Conservation (phyloP, 2,797 vertebrate species). For the Rhabdophis nuchalis region DNA sequence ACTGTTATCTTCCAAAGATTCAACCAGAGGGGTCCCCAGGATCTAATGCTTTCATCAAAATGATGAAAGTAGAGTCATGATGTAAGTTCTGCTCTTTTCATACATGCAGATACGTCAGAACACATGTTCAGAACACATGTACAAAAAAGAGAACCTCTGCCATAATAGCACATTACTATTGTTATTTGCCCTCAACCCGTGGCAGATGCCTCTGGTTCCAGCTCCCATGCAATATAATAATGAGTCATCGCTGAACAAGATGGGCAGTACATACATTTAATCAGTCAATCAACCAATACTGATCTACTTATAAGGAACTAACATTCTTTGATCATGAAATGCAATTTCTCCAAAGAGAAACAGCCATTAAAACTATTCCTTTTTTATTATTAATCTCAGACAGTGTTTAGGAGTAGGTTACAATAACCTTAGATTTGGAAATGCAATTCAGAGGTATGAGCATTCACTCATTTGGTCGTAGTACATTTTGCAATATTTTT, state of each 20-base stretch:
- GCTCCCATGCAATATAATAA: background rate
- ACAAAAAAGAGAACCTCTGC: background rate
- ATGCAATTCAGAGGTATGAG: background rate
- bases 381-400: background rate
- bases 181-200: background rate
- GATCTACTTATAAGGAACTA: background rate
- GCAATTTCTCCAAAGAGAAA: background rate
- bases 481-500: background rate
- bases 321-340: background rate
- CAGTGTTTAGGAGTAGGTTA: background rate
- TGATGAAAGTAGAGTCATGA: background rate
- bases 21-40: background rate
- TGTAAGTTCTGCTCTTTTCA: background rate
- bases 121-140: background rate
- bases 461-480: background rate
- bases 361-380: background rate
- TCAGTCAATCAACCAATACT: background rate
- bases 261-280: background rate
- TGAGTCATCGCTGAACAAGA: background rate
- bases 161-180: background rate
- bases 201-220: background rate
- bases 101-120: no score
- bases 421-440: background rate
- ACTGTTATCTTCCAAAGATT: background rate
- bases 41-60: background rate